Conservation (phyloP, 2,797 vertebrate species). For the Mycteria americana region DNA sequence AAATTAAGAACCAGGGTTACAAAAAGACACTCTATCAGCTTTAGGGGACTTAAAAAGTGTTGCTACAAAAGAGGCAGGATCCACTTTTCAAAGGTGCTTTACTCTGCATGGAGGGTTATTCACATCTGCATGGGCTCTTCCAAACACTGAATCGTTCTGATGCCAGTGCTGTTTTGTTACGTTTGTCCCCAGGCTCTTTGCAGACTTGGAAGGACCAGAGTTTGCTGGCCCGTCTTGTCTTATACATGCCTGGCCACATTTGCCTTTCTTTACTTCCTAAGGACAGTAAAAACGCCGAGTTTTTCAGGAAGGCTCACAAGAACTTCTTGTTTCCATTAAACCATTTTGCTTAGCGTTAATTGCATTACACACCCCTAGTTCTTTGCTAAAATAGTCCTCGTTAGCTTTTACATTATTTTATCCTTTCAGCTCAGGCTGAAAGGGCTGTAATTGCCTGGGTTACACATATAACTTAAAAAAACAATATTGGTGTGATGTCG, state of each 20-base stretch:
- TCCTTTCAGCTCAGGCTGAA: neutral
- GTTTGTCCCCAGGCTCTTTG: neutral
- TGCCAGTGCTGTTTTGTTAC: neutral
- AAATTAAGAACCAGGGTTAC: neutral
- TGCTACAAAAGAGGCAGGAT: neutral
- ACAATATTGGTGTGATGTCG: neutral
- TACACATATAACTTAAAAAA: neutral
- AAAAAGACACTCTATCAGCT: neutral
- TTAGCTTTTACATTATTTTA: constrained; percentile 12
- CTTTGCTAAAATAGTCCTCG: neutral
- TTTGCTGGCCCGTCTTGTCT: neutral
- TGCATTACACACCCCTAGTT: neutral
- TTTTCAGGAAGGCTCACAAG: neutral
- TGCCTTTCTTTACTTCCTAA: neutral
- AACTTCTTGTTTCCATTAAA: neutral
- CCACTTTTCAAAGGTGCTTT: neutral
- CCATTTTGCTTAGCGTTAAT: neutral
- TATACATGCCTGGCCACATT: neutral
- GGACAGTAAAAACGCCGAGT: neutral
- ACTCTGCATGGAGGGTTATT: neutral
- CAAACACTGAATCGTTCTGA: neutral
- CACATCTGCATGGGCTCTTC: neutral
- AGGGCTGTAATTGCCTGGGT: neutral
- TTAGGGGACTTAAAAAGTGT: neutral
- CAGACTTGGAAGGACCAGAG: neutral